Evolutionary conservation across 2,797 vertebrate genomes (phyloP).

Genomic region (Takifugu ocellatus): DNA sequence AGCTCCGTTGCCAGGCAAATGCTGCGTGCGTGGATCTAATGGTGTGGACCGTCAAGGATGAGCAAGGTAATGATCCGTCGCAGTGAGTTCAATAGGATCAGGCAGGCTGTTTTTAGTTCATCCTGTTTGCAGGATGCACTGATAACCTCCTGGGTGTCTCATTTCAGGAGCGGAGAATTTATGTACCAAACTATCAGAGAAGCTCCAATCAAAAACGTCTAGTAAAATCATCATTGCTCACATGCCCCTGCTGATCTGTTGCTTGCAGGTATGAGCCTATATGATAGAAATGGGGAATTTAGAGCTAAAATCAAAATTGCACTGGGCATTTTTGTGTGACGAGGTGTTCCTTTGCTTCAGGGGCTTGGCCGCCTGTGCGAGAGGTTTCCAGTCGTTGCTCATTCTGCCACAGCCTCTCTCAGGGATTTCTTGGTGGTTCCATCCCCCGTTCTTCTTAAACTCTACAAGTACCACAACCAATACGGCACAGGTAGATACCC

Average conservation of each 20-base stretch:
- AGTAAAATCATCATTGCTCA: slow-evolving; percentile 97
- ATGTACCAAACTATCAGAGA: slow-evolving; percentile 92
- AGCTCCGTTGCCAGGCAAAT: slow-evolving; percentile 93
- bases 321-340: too few relatives aligned
- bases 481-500: slow-evolving; percentile 80
- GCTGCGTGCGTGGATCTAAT: slow-evolving; percentile 97
- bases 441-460: slow-evolving; percentile 92
- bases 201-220: slow-evolving; percentile 94
- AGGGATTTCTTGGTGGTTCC: slow-evolving; percentile 93
- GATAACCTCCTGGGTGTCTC: not conserved
- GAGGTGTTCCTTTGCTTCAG: slow-evolving; percentile 56
- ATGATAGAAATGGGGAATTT: not conserved
- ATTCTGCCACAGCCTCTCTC: slow-evolving; percentile 87
- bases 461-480: slow-evolving; percentile 96
- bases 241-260: slow-evolving; percentile 93
- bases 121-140: slow-evolving; percentile 4
- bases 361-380: slow-evolving; percentile 92
- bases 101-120: not conserved
- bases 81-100: not conserved
- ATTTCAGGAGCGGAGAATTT: slow-evolving; percentile 89
- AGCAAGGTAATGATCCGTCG: slow-evolving; percentile 81
- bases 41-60: slow-evolving; percentile 97
- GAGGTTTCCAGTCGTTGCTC: slow-evolving; percentile 90
- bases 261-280: slow-evolving; percentile 81
- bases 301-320: not conserved